A percentile compares a stretch with the other conserved stretches of the same genome.
phyloP scores from a whole-genome alignment of 2,888 invertebrate species.

The Quadriops clusia region DNA sequence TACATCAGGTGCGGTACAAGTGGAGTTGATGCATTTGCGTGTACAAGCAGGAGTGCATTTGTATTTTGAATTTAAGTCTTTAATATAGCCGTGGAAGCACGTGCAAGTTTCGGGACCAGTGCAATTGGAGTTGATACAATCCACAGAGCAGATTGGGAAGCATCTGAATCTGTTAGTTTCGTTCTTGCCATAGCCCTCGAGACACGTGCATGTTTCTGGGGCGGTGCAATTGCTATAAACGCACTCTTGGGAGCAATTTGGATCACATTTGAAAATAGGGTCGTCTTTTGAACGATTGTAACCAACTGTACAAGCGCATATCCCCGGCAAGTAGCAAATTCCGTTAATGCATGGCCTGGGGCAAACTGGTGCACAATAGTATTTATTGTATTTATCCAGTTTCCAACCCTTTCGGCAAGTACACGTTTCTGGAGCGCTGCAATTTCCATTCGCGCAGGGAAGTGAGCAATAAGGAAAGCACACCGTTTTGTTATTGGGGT shows the following conservation, averaged over 20 bases:
- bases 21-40: conserved; percentile 5
- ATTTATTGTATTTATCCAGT: conserved; percentile 11
- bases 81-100: too few relatives aligned
- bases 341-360: conserved; percentile 14
- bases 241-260: conserved; percentile 12
- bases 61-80: too few relatives aligned
- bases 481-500: conserved; percentile 9
- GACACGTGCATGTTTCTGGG: not conserved
- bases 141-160: too few relatives aligned
- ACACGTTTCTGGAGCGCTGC: conserved; percentile 21
- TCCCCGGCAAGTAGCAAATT: conserved; percentile 9
- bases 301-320: conserved; percentile 7
- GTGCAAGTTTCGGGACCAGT: too few relatives aligned
- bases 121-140: too few relatives aligned
- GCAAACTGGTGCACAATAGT: conserved; percentile 23
- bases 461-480: conserved; percentile 47
- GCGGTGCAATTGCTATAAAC: not conserved
- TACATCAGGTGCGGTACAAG: conserved; percentile 21
- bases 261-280: conserved; percentile 12
- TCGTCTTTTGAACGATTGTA: conserved; percentile 8
- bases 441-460: conserved; percentile 40
- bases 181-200: not conserved
- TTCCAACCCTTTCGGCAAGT: conserved; percentile 19
- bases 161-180: too few relatives aligned
- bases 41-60: conserved; percentile 8